A percentile compares a stretch with the other conserved stretches of the same genome.
phyloP scores from a whole-genome alignment of 2,113 vertebrate genomes.

The Psophia crepitans region DNA sequence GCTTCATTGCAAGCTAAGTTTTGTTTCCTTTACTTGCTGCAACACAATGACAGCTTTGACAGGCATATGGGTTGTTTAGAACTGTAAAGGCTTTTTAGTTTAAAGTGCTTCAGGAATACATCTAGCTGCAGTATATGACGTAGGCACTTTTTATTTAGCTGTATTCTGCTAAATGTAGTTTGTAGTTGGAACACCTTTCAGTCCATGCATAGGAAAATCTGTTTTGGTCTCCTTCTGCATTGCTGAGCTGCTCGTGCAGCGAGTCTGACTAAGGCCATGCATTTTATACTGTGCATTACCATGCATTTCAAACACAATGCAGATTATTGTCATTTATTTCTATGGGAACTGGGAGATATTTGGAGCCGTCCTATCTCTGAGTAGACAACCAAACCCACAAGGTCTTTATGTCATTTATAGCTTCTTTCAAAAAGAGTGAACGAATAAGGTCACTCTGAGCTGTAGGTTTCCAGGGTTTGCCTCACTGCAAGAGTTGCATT shows the following conservation, averaged over 20 bases:
- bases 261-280: not conserved
- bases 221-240: not conserved
- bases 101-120: slow-evolving; percentile 54
- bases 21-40: slow-evolving; percentile 62
- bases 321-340: not conserved
- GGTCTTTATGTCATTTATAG: not conserved
- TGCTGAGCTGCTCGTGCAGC: not conserved
- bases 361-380: not conserved
- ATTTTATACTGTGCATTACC: not conserved
- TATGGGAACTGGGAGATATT: not conserved
- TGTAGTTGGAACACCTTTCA: slow-evolving; percentile 16
- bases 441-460: not conserved
- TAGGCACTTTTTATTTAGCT: slow-evolving; percentile 59
- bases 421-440: not conserved
- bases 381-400: not conserved
- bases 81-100: slow-evolving; percentile 57
- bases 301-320: not conserved
- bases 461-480: not conserved
- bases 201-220: not conserved
- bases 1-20: slow-evolving; percentile 69
- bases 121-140: slow-evolving; percentile 42
- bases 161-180: slow-evolving; percentile 47
- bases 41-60: slow-evolving; percentile 67
- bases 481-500: not conserved
- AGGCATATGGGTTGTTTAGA: slow-evolving; percentile 72